Percentiles rank a stretch among this genome's conserved stretches.
These are phyloP conservation scores for Orgyia antiqua DNA, from an alignment of 2,888 invertebrate species.

Conservation along the genomic window DNA sequence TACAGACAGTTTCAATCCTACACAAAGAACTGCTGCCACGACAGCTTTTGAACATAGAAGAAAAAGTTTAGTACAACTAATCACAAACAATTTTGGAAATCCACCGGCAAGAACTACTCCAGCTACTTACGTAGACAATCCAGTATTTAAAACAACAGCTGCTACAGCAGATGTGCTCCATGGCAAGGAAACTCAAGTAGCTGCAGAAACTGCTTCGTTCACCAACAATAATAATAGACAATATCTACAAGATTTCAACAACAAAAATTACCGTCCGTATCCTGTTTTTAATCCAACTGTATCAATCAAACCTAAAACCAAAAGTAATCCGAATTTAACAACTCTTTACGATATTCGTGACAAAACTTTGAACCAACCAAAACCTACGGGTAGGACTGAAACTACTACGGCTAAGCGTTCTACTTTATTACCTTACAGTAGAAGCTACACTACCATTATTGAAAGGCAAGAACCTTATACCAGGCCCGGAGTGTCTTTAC, in stretches of 20 bases:
- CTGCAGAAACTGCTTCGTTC: conserved; percentile 88
- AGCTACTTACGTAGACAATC: conserved; percentile 51
- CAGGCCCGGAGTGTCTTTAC: conserved; percentile 62
- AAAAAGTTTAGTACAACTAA: conserved; percentile 61
- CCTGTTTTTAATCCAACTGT: conserved; percentile 64
- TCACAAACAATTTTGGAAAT: conserved; percentile 55
- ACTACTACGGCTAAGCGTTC: conserved; percentile 63
- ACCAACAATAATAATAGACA: conserved; percentile 74
- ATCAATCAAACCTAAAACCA: conserved; percentile 41
- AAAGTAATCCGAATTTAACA: conserved; percentile 57
- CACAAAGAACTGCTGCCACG: conserved; percentile 52
- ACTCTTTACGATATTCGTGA: conserved; percentile 66
- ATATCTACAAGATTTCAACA: conserved; percentile 58
- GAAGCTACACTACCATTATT: conserved; percentile 46
- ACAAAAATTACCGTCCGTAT: conserved; percentile 61
- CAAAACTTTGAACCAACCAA: conserved; percentile 27
- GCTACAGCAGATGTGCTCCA: conserved; percentile 50
- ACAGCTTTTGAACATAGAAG: conserved; percentile 57
- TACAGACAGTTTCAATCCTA: conserved; percentile 50
- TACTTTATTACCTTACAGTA: conserved; percentile 63
- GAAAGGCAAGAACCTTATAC: conserved; percentile 64
- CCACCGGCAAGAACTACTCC: conserved; percentile 46
- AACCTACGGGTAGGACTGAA: conserved; percentile 18
- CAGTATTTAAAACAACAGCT: conserved; percentile 50
- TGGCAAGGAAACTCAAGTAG: conserved; percentile 81